A percentile compares a stretch with the other conserved stretches of the same genome.
These are phyloP conservation scores for Rhaphigaster nebulosa DNA, from an alignment of 2,888 invertebrate species.

Conservation along the genomic window DNA sequence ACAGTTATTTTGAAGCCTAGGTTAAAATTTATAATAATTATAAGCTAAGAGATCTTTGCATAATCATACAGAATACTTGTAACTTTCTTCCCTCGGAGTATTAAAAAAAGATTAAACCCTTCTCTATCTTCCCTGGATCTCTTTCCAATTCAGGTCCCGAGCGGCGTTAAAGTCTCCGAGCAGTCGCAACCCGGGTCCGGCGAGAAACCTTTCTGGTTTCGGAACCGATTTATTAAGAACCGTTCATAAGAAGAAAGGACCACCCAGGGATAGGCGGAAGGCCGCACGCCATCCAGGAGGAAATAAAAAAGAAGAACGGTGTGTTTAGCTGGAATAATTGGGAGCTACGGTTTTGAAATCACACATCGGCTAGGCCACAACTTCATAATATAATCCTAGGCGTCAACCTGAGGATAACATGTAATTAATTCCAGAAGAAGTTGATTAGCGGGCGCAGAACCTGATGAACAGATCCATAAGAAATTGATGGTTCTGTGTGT, in stretches of 20 bases:
- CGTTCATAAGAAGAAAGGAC: background rate
- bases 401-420: background rate
- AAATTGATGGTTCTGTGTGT: background rate
- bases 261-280: background rate
- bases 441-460: background rate
- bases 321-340: background rate
- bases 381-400: constrained; percentile 12
- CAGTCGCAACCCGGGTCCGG: background rate
- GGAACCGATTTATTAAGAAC: constrained; percentile 13
- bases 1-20: no score
- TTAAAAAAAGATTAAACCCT: background rate
- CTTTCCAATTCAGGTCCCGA: background rate
- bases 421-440: constrained; percentile 20
- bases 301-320: constrained; percentile 18
- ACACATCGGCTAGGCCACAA: background rate
- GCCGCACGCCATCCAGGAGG: background rate
- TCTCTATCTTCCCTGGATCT: background rate
- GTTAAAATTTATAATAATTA: no score
- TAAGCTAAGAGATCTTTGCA: no score
- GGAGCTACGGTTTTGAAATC: background rate
- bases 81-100: no score
- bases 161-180: background rate
- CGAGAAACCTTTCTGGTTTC: background rate
- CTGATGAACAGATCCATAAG: background rate
- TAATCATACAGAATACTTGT: no score